These are phyloP conservation scores for Smittia sp. DNA, from an alignment of 2,888 invertebrate species.

Conservation along the genomic window DNA sequence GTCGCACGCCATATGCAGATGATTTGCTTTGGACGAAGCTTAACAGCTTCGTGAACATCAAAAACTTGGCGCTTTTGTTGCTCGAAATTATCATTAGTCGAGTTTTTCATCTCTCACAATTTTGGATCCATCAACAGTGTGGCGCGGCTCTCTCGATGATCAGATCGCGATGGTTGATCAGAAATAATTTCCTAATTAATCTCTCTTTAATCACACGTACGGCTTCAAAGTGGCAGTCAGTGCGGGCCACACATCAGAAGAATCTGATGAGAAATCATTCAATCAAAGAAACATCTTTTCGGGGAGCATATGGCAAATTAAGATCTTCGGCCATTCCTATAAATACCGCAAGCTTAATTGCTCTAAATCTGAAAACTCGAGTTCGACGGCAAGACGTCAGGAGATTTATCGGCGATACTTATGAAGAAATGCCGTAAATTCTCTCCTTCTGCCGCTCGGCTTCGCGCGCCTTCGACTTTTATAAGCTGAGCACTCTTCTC, in stretches of 20 bases:
- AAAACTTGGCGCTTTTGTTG: neutral
- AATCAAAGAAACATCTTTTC: slow-evolving; percentile 37
- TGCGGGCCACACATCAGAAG: slow-evolving; percentile 10
- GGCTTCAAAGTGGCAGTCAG: neutral
- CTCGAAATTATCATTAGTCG: slow-evolving; percentile 27
- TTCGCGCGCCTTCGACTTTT: neutral
- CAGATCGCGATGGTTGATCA: slow-evolving; percentile 16
- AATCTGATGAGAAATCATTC: slow-evolving; percentile 32
- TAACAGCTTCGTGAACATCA: slow-evolving; percentile 4
- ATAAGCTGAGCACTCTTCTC: no score
- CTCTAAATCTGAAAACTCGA: slow-evolving; percentile 22
- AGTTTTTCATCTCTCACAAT: slow-evolving; percentile 3
- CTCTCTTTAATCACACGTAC: slow-evolving; percentile 37
- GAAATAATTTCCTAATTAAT: slow-evolving; percentile 32
- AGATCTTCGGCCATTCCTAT: slow-evolving; percentile 36
- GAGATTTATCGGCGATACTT: slow-evolving; percentile 4
- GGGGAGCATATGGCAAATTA: slow-evolving; percentile 41
- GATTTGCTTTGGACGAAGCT: neutral
- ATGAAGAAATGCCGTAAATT: slow-evolving; percentile 12
- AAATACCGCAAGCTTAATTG: slow-evolving; percentile 41
- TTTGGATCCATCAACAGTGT: slow-evolving; percentile 19
- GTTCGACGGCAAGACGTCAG: slow-evolving; percentile 2
- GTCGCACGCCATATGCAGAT: slow-evolving; percentile 30
- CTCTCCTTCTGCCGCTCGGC: neutral
- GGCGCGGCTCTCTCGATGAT: neutral